phyloP scores from a whole-genome alignment of 2,797 vertebrate species.

The Streptopelia turtur region DNA sequence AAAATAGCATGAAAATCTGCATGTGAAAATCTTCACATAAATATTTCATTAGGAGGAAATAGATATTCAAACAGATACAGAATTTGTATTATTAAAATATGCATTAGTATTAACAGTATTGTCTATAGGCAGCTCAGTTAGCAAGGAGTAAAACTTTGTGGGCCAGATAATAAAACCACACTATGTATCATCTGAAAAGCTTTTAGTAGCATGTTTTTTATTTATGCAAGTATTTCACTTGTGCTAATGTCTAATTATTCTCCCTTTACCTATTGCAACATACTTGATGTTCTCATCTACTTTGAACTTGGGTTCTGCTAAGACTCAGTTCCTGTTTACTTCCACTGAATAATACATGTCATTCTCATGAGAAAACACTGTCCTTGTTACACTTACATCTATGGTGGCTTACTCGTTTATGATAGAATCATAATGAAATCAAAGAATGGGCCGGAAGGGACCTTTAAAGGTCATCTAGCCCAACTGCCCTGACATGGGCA shows the following conservation, averaged over 20 bases:
- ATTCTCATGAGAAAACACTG: background rate
- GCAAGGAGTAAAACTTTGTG: background rate
- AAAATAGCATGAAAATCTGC: background rate
- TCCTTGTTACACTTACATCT: background rate
- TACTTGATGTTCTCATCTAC: background rate
- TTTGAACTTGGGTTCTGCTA: background rate
- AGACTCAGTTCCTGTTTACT: background rate
- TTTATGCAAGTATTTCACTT: background rate
- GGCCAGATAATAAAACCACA: background rate
- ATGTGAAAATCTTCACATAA: background rate
- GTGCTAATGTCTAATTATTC: background rate
- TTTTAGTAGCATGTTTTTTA: background rate
- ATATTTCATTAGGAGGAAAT: background rate
- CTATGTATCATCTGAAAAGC: background rate
- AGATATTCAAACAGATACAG: background rate
- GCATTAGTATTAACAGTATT: background rate
- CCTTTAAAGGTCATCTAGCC: background rate
- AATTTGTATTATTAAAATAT: background rate
- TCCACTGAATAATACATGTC: background rate
- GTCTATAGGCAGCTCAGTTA: background rate
- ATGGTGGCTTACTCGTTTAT: background rate
- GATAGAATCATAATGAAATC: background rate
- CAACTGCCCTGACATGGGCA: rapidly evolving
- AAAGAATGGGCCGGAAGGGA: background rate
- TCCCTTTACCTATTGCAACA: background rate